Evolutionary conservation across 2,113 vertebrate genomes (phyloP).

Genomic region (Podarcis raffonei): DNA sequence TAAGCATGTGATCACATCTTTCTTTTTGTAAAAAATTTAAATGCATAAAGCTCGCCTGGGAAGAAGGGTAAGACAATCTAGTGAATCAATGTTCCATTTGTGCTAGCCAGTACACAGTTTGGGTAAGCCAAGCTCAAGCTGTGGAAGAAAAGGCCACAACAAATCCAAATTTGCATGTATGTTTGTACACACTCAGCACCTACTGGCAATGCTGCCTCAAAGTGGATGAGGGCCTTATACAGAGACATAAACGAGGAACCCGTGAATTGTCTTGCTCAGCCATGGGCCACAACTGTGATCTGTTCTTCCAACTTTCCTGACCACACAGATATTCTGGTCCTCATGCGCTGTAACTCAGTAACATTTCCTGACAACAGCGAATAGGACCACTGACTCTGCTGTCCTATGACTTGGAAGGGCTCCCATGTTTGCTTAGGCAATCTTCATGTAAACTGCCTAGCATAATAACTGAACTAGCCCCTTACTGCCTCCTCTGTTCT

Average conservation of each 20-base stretch:
- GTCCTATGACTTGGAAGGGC: background rate
- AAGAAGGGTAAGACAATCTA: background rate
- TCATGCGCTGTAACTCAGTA: background rate
- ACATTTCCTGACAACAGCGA: background rate
- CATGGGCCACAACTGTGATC: background rate
- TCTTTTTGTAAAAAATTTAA: background rate
- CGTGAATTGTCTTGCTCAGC: background rate
- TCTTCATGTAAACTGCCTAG: background rate
- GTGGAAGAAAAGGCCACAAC: background rate
- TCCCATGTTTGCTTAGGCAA: background rate
- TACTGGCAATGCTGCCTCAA: background rate
- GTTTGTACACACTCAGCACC: too few species aligned
- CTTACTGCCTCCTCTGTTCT: background rate
- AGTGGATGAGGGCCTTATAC: background rate
- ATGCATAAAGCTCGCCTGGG: background rate
- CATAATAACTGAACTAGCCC: background rate
- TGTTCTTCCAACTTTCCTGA: background rate
- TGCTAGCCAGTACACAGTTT: background rate
- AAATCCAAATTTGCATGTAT: background rate
- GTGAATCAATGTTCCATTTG: background rate
- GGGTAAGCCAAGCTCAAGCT: background rate
- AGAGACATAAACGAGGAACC: too few species aligned
- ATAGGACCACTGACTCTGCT: background rate
- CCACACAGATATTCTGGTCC: background rate
- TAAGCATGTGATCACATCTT: too few species aligned